Evolutionary conservation across 2,797 vertebrate species (phyloP).

Genomic region (Sternotherus odoratus): DNA sequence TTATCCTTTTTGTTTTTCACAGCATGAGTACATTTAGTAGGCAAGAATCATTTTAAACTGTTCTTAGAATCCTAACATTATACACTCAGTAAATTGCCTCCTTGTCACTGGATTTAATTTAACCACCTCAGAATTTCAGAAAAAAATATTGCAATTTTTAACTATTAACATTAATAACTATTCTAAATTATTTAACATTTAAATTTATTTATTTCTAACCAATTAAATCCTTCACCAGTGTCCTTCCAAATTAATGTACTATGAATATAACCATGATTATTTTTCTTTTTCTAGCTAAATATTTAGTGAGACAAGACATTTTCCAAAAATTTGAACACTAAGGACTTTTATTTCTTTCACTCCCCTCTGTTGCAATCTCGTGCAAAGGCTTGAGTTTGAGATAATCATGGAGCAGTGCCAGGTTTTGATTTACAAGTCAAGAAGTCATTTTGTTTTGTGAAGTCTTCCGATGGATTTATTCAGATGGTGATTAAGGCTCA

Average conservation of each 20-base stretch:
- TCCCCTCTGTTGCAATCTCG: background rate
- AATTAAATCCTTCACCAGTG: background rate
- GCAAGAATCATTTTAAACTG: background rate
- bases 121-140: background rate
- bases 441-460: background rate
- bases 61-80: background rate
- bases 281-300: background rate
- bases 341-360: background rate
- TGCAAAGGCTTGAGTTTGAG: background rate
- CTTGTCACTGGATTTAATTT: background rate
- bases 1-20: background rate
- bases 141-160: background rate
- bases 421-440: background rate
- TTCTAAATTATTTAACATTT: background rate
- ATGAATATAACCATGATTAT: background rate
- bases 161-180: background rate
- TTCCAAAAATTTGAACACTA: background rate
- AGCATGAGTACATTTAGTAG: background rate
- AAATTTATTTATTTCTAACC: background rate
- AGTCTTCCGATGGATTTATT: background rate
- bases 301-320: background rate
- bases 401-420: background rate
- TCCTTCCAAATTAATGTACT: background rate
- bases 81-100: background rate
- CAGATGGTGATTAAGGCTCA: background rate